phyloP scores from a whole-genome alignment of 2,113 vertebrate genomes.

The Suncus etruscus region DNA sequence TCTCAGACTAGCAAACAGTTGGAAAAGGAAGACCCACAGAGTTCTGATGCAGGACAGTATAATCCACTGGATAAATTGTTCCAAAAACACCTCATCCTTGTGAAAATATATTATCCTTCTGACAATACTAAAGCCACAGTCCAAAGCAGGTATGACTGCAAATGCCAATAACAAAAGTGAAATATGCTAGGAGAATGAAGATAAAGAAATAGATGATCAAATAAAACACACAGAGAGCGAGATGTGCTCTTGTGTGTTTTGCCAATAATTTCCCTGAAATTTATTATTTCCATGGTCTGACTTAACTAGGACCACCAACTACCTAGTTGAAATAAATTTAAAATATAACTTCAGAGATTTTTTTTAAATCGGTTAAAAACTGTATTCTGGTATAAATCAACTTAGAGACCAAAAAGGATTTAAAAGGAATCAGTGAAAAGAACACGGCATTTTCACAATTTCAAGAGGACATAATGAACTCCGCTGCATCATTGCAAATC shows the following conservation, averaged over 20 bases:
- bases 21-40: slow-evolving; percentile 54
- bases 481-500: neutral
- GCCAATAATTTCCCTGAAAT: neutral
- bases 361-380: slow-evolving; percentile 2
- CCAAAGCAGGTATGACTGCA: slow-evolving; percentile 65
- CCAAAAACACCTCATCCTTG: slow-evolving; percentile 66
- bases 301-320: neutral
- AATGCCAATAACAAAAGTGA: slow-evolving; percentile 69
- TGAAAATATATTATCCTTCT: slow-evolving; percentile 68
- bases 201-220: slow-evolving; percentile 54
- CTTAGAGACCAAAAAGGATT: neutral
- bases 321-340: neutral
- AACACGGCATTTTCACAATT: neutral
- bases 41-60: slow-evolving; percentile 10
- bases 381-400: neutral
- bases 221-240: neutral
- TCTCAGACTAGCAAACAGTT: slow-evolving; percentile 50
- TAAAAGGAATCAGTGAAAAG: neutral
- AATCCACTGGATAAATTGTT: slow-evolving; percentile 66
- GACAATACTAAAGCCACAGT: slow-evolving; percentile 61
- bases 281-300: neutral
- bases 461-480: neutral
- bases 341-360: slow-evolving; percentile 30
- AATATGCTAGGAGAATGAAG: slow-evolving; percentile 56
- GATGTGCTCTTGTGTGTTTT: neutral